Evolutionary conservation across 2,888 invertebrate genomes (phyloP).

Genomic region (Agriopis leucophaearia): DNA sequence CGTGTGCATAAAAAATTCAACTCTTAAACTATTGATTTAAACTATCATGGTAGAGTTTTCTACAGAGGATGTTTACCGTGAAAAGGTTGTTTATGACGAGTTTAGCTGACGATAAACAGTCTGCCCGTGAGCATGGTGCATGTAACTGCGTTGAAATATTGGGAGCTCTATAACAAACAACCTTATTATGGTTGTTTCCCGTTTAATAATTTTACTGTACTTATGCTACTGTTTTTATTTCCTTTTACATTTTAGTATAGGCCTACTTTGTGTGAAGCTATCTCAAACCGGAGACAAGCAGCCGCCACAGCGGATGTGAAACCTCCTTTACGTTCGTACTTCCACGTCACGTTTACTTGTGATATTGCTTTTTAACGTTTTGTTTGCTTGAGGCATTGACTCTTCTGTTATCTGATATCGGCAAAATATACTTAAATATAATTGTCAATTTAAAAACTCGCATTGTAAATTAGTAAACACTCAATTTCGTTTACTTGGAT

Average conservation of each 20-base stretch:
- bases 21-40: neutral
- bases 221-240: neutral
- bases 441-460: no score
- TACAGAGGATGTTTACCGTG: neutral
- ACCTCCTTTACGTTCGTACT: slow-evolving; percentile 36
- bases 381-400: neutral
- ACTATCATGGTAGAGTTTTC: neutral
- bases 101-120: no score
- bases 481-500: no score
- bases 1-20: no score
- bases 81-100: no score
- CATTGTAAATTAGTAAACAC: no score
- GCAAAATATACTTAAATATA: neutral
- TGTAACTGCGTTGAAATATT: no score
- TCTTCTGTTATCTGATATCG: neutral
- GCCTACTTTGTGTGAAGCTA: slow-evolving; percentile 37
- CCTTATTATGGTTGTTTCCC: no score
- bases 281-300: slow-evolving; percentile 58
- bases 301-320: slow-evolving; percentile 50
- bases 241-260: neutral
- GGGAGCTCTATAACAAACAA: no score
- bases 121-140: no score
- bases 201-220: no score
- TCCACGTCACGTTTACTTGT: slow-evolving; percentile 20
- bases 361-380: slow-evolving; percentile 7